Evolutionary conservation across 2,888 invertebrate species (phyloP), one percentile per base, ranked within the genome.

Genomic region (Melangyna quadrimaculata): DNA sequence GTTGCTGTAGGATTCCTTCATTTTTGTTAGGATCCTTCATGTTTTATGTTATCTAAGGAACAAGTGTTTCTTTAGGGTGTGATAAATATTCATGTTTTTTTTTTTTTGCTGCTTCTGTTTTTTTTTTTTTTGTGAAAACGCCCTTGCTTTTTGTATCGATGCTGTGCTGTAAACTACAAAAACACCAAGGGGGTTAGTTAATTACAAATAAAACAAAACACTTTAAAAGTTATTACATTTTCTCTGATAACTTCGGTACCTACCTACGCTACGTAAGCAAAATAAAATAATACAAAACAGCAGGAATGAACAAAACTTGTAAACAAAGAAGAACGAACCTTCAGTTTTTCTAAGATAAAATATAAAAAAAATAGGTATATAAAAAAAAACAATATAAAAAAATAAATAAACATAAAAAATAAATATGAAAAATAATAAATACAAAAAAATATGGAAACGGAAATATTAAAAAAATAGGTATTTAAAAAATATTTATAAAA

Each of bases 51-150:
- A 29, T 22, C 61, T 19, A 61, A 43, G 74, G 74, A 59, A 61
- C 57, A 69, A 69, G 40, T 74, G 24, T 51, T 35, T 53, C 43
- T 69, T 61, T 22, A 32, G 73, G 78, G 73, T 59, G 69, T 77
- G 75, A 69, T 59, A 69, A 59, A 37, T 35, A 45, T 57, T 24
- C 12, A 5, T n/a, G 32, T 3, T 17, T 40, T 48, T 72, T 19
- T 51, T 45, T n/a, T n/a, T n/a, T n/a, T n/a, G n/a, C n/a, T n/a
- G n/a, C n/a, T n/a, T n/a, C n/a, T n/a, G n/a, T n/a, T n/a, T n/a
- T n/a, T 5, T 59, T 19, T 37, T 22, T 22, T 22, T 22, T 35
- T 35, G 22, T 5, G 59, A 59, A 35, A 59, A 59, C 35, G 35
- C 35, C 59, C 37, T 22, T 37, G 3, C 29, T 8, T 59, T n/a